Evolutionary conservation across 2,797 vertebrate genomes (phyloP), one percentile per base, ranked within the genome.

Genomic region (Buceros bicornis): DNA sequence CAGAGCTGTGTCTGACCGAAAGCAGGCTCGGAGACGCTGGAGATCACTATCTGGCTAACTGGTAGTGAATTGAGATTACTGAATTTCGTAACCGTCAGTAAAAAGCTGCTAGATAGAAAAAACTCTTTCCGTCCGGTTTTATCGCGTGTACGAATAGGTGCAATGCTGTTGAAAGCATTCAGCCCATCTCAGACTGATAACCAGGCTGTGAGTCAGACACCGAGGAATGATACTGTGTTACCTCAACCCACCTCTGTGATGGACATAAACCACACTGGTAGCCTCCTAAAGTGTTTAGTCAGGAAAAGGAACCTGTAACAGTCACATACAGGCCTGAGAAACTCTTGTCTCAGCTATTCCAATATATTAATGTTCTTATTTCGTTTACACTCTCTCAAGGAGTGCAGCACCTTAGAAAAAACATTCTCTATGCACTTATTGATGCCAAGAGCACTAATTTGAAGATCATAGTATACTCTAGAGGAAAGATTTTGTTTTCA

Each of bases 381-480:
- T 78, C 47, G 62, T 95, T 94, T 88, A 29, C 58, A 31, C 69
- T 72, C 42, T 81, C 26, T 51, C 0, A 0, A 72, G 65, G 51
- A 88, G 61, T 14, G 43, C 86, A 92, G 51, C 31, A 85, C 65
- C 91, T 78, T 83, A 90, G 53, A 94, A 91, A 60, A 50, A 40
- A 69, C 0, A 0, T 78, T 81, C 79, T 83, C 78, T 67, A 50
- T 43, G 70, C 47, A 88, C 21, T 60, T 42, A 21, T 33, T 53
- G 69, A 57, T 89, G 87, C 74, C 87, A 94, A 87, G 40, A 81
- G 50, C 42, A 96, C 95, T 80, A 81, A 81, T 12, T 37, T 96
- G 65, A 95, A 96, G 25, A 78, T 28, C 76, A 57, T 4, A 78
- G 37, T 33, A 42, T 50, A 61, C 28, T 64, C 65, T 25, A 69